Evolutionary conservation across 2,113 vertebrate genomes (phyloP), one percentile per base, ranked within the genome.

Genomic region (Rostratula benghalensis): DNA sequence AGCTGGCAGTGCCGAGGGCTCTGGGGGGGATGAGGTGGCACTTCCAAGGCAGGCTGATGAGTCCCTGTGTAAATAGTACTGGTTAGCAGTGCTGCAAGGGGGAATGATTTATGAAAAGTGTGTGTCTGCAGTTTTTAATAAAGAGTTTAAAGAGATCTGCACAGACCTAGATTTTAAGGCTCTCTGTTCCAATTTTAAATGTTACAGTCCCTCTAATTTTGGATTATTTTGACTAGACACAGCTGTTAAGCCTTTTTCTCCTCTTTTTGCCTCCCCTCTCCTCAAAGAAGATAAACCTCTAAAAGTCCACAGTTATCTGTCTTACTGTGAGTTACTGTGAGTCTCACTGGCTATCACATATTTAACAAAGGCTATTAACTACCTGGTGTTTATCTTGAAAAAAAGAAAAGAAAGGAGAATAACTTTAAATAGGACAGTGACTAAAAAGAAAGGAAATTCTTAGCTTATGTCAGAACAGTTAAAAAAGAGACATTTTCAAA

Each of bases 11-110:
- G 7, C 69, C 10, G 73, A 63, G 54, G 45, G 65, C 85, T 86
- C 63, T 88, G 83, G 85, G 56, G 56, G 82, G 71, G 93, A 92
- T 95, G 80, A 93, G 87, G 93, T 96, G 94, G 95, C 93, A 76
- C 95, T 97, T 97, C 91, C 90, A 95, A 94, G 93, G 76, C 76
- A 90, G 88, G 35, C 90, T 71, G 90, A 43, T 5, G 39, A 75
- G 93, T 94, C 93, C 75, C 92, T 95, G 95, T 90, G 94, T 94
- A 91, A 97, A 95, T 83, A 96, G 91, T 87, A 61, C 68, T 93
- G 87, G 85, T 93, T 92, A 95, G 90, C 43, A 9, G 74, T 90
- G 89, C 83, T 92, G 89, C 91, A 84, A 81, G 96, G 95, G 75
- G 94, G 91, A 96, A 77, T 56, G 77, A 68, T 93, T 92, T 96